phyloP scores from a whole-genome alignment of 2,888 invertebrate genomes.

The Andrena haemorrhoa region DNA sequence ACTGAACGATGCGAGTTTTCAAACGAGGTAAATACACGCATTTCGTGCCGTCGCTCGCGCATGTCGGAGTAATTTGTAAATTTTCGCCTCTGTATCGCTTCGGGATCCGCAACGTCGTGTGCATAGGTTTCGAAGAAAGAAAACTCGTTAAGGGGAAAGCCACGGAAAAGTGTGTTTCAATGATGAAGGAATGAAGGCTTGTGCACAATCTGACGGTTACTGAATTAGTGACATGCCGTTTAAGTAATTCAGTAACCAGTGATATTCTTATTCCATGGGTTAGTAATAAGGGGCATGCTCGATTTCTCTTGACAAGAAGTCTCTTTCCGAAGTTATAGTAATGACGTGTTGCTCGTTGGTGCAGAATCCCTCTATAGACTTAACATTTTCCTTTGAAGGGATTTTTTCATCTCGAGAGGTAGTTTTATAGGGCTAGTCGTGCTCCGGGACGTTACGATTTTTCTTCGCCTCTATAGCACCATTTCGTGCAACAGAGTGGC shows the following conservation, averaged over 20 bases:
- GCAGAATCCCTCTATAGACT: background rate
- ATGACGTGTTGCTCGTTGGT: background rate
- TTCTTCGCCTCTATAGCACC: background rate
- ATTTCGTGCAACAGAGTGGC: background rate
- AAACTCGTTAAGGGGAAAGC: too few relatives aligned
- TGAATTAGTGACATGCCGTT: too few relatives aligned
- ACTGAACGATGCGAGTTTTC: slow-evolving; percentile 37
- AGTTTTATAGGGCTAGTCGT: background rate
- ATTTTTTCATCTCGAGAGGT: background rate
- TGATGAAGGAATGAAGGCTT: too few relatives aligned
- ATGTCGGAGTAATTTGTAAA: background rate
- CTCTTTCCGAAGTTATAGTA: background rate
- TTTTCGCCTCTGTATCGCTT: too few relatives aligned
- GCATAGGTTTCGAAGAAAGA: too few relatives aligned
- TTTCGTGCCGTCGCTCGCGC: background rate
- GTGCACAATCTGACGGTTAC: too few relatives aligned
- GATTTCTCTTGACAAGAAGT: background rate
- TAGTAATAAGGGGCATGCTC: too few relatives aligned
- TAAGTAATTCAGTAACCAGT: too few relatives aligned
- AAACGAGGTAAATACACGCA: slow-evolving; percentile 34
- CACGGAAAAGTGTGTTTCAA: too few relatives aligned
- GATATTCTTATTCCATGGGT: too few relatives aligned
- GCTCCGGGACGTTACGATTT: background rate
- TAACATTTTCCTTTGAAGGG: slow-evolving; percentile 3
- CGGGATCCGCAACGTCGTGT: too few relatives aligned